Conservation (phyloP, 2,888 invertebrate species). For the Aporophyla lueneburgensis region DNA sequence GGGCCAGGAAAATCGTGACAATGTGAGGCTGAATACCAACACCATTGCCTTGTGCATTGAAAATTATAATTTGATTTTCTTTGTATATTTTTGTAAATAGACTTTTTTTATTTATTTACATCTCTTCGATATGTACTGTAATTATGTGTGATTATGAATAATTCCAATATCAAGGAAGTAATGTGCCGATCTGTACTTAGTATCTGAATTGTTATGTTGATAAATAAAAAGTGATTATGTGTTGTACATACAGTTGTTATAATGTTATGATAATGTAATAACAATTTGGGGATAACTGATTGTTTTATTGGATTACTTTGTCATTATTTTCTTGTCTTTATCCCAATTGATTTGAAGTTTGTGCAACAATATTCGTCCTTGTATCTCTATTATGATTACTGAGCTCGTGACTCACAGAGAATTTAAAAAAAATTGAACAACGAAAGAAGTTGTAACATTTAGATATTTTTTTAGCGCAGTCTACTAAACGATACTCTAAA, state of each 20-base stretch:
- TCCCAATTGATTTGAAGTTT: background rate
- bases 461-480: too few species aligned
- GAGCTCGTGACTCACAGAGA: background rate
- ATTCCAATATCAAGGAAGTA: constrained; percentile 60
- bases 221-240: constrained; percentile 80
- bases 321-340: background rate
- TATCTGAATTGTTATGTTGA: constrained; percentile 79
- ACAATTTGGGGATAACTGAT: constrained; percentile 68
- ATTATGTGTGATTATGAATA: constrained; percentile 57
- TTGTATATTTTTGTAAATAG: constrained; percentile 85
- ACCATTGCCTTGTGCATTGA: constrained; percentile 61
- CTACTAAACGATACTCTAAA: too few species aligned
- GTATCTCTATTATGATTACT: background rate
- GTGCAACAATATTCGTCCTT: too few species aligned
- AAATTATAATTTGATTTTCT: constrained; percentile 60
- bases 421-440: too few species aligned
- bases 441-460: background rate
- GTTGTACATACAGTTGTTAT: constrained; percentile 84
- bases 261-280: constrained; percentile 76
- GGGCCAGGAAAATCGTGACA: constrained; percentile 66
- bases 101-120: constrained; percentile 70
- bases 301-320: constrained; percentile 46
- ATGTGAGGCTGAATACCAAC: constrained; percentile 59
- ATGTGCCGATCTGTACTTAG: constrained; percentile 85
- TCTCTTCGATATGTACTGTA: constrained; percentile 41